These are phyloP conservation scores for Strigamia maritima DNA, from an alignment of 2,888 invertebrate genomes.

Conservation along the genomic window DNA sequence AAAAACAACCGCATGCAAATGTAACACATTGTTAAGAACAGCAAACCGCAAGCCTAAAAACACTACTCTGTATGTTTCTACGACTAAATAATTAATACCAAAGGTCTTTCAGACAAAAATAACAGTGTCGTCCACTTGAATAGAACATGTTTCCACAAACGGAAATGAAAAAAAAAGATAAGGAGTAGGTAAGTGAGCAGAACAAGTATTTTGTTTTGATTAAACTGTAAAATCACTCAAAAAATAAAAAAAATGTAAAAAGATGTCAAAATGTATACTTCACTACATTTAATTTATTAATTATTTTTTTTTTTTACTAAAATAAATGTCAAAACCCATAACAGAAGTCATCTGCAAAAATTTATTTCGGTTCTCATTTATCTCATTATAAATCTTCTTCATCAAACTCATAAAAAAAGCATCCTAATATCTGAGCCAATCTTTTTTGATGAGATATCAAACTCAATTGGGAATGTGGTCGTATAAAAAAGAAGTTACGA, in stretches of 20 bases:
- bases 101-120: not conserved
- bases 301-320: not conserved
- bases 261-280: not conserved
- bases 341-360: not conserved
- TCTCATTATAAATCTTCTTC: not conserved
- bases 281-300: no score
- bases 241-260: not conserved
- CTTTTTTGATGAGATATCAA: not conserved
- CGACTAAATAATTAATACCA: not conserved
- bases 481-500: constrained; percentile 16
- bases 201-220: no score
- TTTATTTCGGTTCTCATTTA: not conserved
- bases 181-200: not conserved
- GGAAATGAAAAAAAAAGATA: constrained; percentile 12
- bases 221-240: not conserved
- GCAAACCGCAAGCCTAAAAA: not conserved
- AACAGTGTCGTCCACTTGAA: no score
- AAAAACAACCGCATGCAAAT: not conserved
- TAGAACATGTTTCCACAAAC: not conserved
- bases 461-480: not conserved
- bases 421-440: not conserved
- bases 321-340: not conserved
- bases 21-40: not conserved
- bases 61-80: not conserved
- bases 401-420: not conserved